phyloP scores from a whole-genome alignment of 2,113 vertebrate genomes.

The Hemibagrus wyckioides region DNA sequence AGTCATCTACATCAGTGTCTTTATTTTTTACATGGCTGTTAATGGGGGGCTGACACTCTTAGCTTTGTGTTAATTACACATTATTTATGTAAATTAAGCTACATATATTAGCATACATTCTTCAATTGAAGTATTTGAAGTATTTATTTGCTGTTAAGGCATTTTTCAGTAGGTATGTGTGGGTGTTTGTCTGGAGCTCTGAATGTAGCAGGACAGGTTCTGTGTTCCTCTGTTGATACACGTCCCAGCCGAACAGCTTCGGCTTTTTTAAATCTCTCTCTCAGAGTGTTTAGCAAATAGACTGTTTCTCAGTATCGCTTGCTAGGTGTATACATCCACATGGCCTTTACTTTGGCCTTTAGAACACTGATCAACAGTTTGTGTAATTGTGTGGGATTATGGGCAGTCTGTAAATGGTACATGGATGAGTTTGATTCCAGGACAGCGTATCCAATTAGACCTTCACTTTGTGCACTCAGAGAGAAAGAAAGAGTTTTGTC shows the following conservation, averaged over 20 bases:
- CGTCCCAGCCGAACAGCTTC: background rate
- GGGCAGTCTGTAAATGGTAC: conserved; percentile 21
- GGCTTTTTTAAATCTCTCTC: background rate
- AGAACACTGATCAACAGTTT: background rate
- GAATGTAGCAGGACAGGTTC: conserved; percentile 42
- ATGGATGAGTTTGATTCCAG: conserved; percentile 27
- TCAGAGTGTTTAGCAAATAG: too few relatives aligned
- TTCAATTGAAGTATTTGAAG: background rate
- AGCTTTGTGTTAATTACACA: background rate
- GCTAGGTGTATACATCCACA: background rate
- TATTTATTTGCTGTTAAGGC: background rate
- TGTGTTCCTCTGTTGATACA: conserved; percentile 35
- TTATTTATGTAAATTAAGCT: background rate
- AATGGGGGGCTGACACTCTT: conserved; percentile 3
- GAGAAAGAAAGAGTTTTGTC: conserved; percentile 47
- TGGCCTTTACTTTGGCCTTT: conserved; percentile 19
- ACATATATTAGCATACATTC: background rate
- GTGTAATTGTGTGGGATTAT: conserved; percentile 14
- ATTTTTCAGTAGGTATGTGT: background rate
- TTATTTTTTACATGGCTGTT: conserved; percentile 30
- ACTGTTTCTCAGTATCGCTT: background rate
- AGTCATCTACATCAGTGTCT: conserved; percentile 33
- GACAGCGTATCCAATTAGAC: conserved; percentile 14
- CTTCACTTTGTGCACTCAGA: conserved; percentile 23
- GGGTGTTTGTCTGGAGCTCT: background rate